Conservation (phyloP, 2,888 invertebrate genomes). For the Melangyna quadrimaculata region DNA sequence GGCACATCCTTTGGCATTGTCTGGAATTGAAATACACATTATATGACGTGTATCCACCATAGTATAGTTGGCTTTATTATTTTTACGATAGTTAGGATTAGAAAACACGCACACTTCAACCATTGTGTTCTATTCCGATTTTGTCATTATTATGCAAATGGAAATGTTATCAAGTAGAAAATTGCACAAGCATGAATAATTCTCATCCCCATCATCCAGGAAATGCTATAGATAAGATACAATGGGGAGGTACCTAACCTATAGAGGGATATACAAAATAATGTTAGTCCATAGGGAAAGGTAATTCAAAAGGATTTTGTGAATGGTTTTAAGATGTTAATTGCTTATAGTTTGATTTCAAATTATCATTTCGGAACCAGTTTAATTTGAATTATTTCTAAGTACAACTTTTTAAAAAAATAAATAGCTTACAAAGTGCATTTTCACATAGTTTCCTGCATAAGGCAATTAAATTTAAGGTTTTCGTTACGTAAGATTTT, state of each 20-base stretch:
- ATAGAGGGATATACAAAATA: background rate
- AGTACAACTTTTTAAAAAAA: too few species aligned
- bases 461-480: too few species aligned
- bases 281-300: background rate
- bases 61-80: conserved; percentile 65
- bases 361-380: background rate
- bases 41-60: background rate
- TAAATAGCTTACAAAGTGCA: too few species aligned
- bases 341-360: background rate
- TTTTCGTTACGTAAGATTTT: too few species aligned
- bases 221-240: background rate
- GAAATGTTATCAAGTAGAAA: conserved; percentile 76
- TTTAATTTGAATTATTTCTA: background rate
- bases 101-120: conserved; percentile 37
- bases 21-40: background rate
- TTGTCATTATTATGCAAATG: conserved; percentile 75
- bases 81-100: conserved; percentile 66
- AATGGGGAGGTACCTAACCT: background rate
- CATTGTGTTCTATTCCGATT: conserved; percentile 35
- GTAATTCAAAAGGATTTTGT: background rate
- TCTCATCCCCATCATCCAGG: conserved; percentile 9
- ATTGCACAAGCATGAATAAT: conserved; percentile 71
- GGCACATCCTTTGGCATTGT: conserved; percentile 46
- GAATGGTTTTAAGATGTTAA: background rate
- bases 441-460: too few species aligned